Base-by-base conservation (phyloP, 2,113 vertebrate species). In the Oncorhynchus kisutch region DNA sequence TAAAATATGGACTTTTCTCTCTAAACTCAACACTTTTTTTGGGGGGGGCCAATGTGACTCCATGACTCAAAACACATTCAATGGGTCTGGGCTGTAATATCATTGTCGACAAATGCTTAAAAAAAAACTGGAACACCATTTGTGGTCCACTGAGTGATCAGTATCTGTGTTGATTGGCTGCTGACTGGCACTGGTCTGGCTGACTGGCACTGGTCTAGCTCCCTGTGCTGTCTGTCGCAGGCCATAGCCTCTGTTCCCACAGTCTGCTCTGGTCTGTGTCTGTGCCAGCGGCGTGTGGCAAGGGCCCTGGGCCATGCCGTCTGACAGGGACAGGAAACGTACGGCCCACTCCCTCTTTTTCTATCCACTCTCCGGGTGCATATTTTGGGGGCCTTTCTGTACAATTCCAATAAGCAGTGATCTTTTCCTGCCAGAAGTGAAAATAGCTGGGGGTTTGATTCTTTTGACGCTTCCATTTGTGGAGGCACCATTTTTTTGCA, bases 181-280 rank as follows among this genome's bases (percentile, higher is more conserved):
- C n/a, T n/a, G n/a, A n/a, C n/a, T n/a, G n/a, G n/a, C n/a, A 18
- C 62, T 49, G 31, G 31, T n/a, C 31, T 31, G 5, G 31, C 57
- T 84, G 85, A 82, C 81, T 84, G 89, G 79, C 77, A 70, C 62
- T 70, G 69, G 71, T 84, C 81, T 85, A 81, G 76, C 82, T 76
- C 81, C 65, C 16, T 22, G 49, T 54, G 49, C 5, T 62, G 18
- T 22, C 59, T 62, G 59, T 11, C 59, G 8, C 59, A 62, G 24
- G n/a, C 22, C 20, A 18, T 25, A 24, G 20, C n/a, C 39, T 45
- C 39, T 45, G 9, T 45, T 45, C 39, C 72, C 83, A 73, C 34
- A 69, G 31, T 82, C 69, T 73, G 49, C 12, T 8, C 70, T 11
- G 62, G 65, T 79, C 51, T 80, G n/a, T n/a, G 24, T 20, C 39